Evolutionary conservation across 2,888 invertebrate species (phyloP), one percentile per base, ranked within the genome.

Genomic region (Phortica magna): DNA sequence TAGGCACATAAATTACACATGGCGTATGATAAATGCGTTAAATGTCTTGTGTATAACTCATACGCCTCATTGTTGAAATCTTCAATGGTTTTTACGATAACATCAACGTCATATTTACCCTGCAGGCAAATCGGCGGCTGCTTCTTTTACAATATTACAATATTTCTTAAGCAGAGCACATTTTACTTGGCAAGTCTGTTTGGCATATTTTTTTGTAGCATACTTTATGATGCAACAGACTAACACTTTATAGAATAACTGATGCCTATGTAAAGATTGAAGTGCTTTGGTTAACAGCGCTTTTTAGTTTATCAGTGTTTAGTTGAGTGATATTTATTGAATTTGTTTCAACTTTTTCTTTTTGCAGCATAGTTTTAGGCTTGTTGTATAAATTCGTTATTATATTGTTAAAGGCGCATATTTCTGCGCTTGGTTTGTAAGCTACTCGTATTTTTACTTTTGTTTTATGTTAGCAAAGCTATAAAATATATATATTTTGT

Each of bases 1-100:
- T 31, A 31, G 31, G n/a, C 6, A 10, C 31, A 22, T 64, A 64
- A 31, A 64, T 31, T 22, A 39, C 17, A 7, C 64, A 64, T 10
- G 64, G 64, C 64, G 10, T 64, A 64, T 64, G 14, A 64, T 64
- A 64, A 64, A 64, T 64, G 31, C 31, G 9, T 31, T 10, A 64
- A 12, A 67, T 67, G 7, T 67, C 41, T 42, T 10, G 42, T n/a
- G 9, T 7, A 67, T 67, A 17, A 42, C 67, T 67, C 67, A 67
- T 67, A 67, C 67, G 42, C 42, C 39, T 42, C 10, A 12, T 41
- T 67, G 67, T 67, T 7, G 42, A 67, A 67, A 14, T 48, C 48
- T 48, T 48, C 48, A 48, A 48, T 48, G 14, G 48, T 48, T 14
- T 12, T 14, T 12, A 48, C 9, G 48, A 48, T 48, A 48, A 14